phyloP scores from a whole-genome alignment of 2,888 invertebrate genomes.

The Microctonus brassicae region DNA sequence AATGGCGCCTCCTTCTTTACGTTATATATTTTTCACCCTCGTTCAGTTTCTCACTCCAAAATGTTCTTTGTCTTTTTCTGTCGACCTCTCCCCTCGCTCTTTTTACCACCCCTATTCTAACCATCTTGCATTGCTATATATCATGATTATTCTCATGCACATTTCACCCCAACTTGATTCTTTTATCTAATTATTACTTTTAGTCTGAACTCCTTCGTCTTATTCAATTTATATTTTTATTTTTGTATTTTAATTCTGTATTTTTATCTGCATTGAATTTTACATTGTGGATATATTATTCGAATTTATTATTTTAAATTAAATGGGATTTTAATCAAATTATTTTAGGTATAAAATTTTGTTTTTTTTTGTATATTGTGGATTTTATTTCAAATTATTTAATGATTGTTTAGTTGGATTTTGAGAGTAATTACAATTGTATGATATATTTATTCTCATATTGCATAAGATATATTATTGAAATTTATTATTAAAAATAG shows the following conservation, averaged over 20 bases:
- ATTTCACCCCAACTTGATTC: slow-evolving; percentile 39
- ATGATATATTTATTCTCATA: too few species aligned
- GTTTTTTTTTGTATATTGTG: too few species aligned
- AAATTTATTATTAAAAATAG: too few species aligned
- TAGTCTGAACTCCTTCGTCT: slow-evolving; percentile 30
- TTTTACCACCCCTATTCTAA: slow-evolving; percentile 1
- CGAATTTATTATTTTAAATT: too few species aligned
- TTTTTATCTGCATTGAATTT: neutral
- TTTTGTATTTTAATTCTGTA: neutral
- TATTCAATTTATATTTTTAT: slow-evolving; percentile 6
- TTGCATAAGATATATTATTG: too few species aligned
- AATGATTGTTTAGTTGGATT: too few species aligned
- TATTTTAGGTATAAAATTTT: too few species aligned
- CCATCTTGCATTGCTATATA: slow-evolving; percentile 38
- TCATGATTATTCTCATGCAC: slow-evolving; percentile 44
- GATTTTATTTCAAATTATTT: too few species aligned
- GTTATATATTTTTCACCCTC: slow-evolving; percentile 26
- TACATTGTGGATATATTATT: too few species aligned
- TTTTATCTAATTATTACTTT: slow-evolving; percentile 35
- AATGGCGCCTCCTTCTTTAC: slow-evolving; percentile 39
- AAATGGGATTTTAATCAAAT: too few species aligned
- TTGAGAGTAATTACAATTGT: too few species aligned
- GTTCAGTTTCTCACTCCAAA: slow-evolving; percentile 5
- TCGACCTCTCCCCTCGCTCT: neutral
- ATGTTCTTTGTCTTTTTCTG: too few species aligned